Evolutionary conservation across 2,113 vertebrate genomes (phyloP).

Genomic region (Spilogale gracilis): DNA sequence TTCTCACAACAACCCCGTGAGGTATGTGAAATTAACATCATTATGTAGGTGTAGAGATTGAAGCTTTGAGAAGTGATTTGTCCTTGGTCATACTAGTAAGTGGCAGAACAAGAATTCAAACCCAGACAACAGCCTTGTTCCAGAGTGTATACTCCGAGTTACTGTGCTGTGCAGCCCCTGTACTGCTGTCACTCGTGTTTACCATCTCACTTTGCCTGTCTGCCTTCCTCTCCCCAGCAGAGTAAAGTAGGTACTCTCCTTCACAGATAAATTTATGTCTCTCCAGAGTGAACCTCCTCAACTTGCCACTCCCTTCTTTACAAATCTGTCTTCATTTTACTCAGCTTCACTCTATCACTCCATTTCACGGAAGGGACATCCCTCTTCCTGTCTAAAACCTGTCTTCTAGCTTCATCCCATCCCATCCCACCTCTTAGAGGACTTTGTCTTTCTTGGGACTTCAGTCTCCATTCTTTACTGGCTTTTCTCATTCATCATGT

Average conservation of each 20-base stretch:
- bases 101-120: conserved; percentile 32
- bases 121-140: background rate
- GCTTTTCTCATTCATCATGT: background rate
- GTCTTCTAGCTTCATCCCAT: background rate
- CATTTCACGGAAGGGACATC: background rate
- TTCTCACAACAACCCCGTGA: background rate
- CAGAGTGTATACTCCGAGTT: background rate
- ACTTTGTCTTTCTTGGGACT: background rate
- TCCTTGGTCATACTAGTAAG: background rate
- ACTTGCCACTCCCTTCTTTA: background rate
- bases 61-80: conserved; percentile 15
- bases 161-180: background rate
- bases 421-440: background rate
- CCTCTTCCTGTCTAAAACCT: background rate
- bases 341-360: background rate
- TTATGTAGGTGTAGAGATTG: background rate
- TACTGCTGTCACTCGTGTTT: background rate
- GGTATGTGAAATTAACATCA: background rate
- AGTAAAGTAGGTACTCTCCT: background rate
- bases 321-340: conserved; percentile 26
- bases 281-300: background rate
- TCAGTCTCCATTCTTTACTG: background rate
- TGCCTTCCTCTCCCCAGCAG: background rate
- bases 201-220: background rate
- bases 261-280: background rate